These are phyloP conservation scores for Podargus strigoides DNA, from an alignment of 2,797 vertebrate species.

Conservation along the genomic window DNA sequence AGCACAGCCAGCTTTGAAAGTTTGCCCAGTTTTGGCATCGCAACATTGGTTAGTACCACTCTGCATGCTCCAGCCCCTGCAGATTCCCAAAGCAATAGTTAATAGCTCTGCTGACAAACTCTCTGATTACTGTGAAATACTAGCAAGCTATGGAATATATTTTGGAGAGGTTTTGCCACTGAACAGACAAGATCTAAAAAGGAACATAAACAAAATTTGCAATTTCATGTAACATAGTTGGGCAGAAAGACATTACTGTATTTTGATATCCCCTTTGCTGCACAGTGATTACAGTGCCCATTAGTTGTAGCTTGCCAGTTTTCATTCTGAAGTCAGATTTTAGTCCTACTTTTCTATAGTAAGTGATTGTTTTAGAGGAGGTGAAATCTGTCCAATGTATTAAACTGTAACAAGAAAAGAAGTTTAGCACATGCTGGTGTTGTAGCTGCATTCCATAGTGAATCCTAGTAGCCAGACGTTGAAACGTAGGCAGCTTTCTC, in stretches of 20 bases:
- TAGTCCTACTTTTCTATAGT: background rate
- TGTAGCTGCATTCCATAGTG: background rate
- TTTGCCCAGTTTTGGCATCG: background rate
- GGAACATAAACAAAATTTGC: background rate
- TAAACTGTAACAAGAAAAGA: background rate
- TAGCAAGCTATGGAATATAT: background rate
- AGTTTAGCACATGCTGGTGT: background rate
- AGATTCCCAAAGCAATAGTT: background rate
- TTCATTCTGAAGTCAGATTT: background rate
- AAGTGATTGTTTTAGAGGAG: background rate
- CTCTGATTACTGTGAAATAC: background rate
- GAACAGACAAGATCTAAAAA: background rate
- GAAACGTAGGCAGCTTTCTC: background rate
- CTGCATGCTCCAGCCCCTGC: background rate
- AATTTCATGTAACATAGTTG: background rate
- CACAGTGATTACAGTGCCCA: background rate
- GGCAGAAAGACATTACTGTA: background rate
- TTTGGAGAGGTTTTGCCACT: background rate
- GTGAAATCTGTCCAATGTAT: background rate
- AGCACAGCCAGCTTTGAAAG: background rate
- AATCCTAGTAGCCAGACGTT: background rate
- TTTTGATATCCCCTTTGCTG: background rate
- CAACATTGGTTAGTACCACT: background rate
- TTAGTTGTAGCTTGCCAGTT: background rate
- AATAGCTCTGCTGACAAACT: slow-evolving; percentile 27